Conservation (phyloP, 2,888 invertebrate species). For the Hermaeophaga mercurialis region DNA sequence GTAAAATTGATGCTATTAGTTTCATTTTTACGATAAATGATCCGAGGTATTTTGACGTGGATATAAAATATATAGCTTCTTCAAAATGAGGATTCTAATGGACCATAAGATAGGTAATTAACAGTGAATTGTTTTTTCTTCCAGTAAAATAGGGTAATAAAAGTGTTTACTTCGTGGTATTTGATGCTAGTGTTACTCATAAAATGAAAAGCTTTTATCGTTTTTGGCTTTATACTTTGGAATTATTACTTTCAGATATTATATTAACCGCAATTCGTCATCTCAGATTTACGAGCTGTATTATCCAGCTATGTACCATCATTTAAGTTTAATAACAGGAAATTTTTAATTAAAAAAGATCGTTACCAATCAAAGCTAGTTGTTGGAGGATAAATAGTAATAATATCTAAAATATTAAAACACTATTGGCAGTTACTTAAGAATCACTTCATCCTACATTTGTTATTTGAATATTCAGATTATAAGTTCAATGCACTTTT, state of each 20-base stretch:
- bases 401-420: too few species aligned
- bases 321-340: too few species aligned
- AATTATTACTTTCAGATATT: conserved; percentile 11
- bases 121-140: conserved; percentile 39
- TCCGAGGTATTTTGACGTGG: conserved; percentile 3
- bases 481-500: conserved; percentile 23
- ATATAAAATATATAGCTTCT: conserved; percentile 4
- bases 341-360: too few species aligned
- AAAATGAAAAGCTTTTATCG: conserved; percentile 10
- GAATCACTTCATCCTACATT: too few species aligned
- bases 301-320: too few species aligned
- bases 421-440: too few species aligned
- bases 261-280: conserved; percentile 5
- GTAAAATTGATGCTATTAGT: background rate
- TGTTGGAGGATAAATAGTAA: too few species aligned
- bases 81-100: conserved; percentile 38
- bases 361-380: too few species aligned
- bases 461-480: too few species aligned
- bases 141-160: conserved; percentile 34
- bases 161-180: conserved; percentile 30
- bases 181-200: conserved; percentile 10
- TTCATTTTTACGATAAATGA: conserved; percentile 11
- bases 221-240: conserved; percentile 2
- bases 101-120: conserved; percentile 41
- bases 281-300: background rate